Evolutionary conservation across 2,113 vertebrate genomes (phyloP).

Genomic region (Mormoops blainvillei): DNA sequence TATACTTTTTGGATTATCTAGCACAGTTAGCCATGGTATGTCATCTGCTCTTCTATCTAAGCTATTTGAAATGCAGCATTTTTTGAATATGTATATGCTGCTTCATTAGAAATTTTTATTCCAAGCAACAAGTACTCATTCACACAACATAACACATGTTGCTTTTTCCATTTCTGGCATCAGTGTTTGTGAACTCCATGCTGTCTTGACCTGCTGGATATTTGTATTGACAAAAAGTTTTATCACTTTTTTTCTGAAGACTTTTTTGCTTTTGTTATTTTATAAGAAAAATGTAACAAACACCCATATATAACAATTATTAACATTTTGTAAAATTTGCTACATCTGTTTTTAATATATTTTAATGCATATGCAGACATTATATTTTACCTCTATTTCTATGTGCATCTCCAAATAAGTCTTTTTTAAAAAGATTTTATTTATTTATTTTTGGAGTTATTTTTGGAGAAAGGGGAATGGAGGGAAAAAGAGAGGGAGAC

Average conservation of each 20-base stretch:
- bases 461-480: no score
- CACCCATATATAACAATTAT: not conserved
- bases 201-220: not conserved
- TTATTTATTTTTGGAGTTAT: no score
- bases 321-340: slow-evolving; percentile 9
- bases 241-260: not conserved
- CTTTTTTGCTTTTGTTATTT: not conserved
- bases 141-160: not conserved
- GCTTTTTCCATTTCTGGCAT: not conserved
- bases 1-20: not conserved
- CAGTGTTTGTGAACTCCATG: not conserved
- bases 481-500: no score
- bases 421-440: no score
- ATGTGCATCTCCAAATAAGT: not conserved
- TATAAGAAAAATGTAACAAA: not conserved
- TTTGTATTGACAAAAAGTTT: not conserved
- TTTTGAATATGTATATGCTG: not conserved
- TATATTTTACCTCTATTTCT: not conserved
- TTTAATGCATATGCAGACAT: not conserved
- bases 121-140: not conserved
- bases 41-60: not conserved
- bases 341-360: not conserved
- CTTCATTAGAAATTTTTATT: not conserved
- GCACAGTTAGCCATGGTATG: not conserved
- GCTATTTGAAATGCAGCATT: not conserved